phyloP scores from a whole-genome alignment of 2,797 vertebrate species.

The Clarias platycephalus region DNA sequence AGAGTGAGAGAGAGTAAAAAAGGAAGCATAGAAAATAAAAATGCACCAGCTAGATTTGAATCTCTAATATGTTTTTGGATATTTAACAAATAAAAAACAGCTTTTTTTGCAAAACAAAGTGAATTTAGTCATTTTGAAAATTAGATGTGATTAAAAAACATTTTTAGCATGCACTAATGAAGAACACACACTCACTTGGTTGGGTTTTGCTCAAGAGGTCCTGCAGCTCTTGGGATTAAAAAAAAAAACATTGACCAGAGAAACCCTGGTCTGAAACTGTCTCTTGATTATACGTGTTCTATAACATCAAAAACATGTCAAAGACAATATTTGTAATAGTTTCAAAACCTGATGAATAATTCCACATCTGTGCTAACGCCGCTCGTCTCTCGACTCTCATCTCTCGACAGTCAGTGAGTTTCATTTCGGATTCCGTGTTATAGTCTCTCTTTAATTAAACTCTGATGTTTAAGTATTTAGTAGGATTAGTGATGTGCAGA shows the following conservation, averaged over 20 bases:
- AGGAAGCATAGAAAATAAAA: slow-evolving; percentile 64
- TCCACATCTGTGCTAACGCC: slow-evolving; percentile 44
- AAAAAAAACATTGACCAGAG: slow-evolving; percentile 61
- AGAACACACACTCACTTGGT: not conserved
- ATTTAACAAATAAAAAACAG: slow-evolving; percentile 1
- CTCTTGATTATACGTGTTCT: slow-evolving; percentile 70
- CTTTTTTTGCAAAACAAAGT: not conserved
- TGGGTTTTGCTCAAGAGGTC: slow-evolving; percentile 62
- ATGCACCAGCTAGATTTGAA: slow-evolving; percentile 55
- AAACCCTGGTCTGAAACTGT: slow-evolving; percentile 65
- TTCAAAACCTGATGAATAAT: slow-evolving; percentile 73
- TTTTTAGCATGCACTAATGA: not conserved
- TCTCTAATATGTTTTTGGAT: slow-evolving; percentile 8
- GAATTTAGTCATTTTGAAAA: not conserved
- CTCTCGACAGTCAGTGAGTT: not conserved
- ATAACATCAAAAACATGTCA: slow-evolving; percentile 66
- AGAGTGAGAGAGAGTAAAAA: slow-evolving; percentile 7
- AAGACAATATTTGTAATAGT: slow-evolving; percentile 73
- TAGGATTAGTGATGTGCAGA: slow-evolving; percentile 29
- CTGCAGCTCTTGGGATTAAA: slow-evolving; percentile 16
- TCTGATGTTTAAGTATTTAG: slow-evolving; percentile 26
- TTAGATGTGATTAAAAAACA: not conserved
- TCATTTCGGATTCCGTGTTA: slow-evolving; percentile 10
- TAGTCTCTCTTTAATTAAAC: slow-evolving; percentile 30
- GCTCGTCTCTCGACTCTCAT: slow-evolving; percentile 44